These are phyloP conservation scores for Tragelaphus oryx DNA, from an alignment of 2,797 vertebrate species.

Conservation along the genomic window DNA sequence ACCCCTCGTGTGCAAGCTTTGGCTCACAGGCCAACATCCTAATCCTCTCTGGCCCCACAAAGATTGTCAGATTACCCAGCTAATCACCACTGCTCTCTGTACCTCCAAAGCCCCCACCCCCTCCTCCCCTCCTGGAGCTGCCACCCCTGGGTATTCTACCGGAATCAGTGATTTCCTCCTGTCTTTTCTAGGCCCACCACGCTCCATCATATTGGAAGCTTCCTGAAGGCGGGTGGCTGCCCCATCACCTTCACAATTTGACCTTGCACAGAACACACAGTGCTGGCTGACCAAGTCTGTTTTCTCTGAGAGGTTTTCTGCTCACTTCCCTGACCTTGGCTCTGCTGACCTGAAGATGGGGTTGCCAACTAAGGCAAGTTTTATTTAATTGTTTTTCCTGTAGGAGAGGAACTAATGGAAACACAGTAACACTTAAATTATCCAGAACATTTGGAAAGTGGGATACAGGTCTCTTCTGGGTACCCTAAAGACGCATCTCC, in stretches of 20 bases:
- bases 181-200: neutral
- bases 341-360: neutral
- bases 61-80: neutral
- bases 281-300: neutral
- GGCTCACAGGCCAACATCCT: neutral
- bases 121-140: neutral
- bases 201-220: neutral
- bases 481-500: neutral
- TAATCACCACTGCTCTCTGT: neutral
- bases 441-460: neutral
- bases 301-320: neutral
- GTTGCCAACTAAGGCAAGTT: neutral
- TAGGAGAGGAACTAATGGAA: neutral
- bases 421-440: neutral
- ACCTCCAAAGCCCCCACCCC: neutral
- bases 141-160: neutral
- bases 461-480: neutral
- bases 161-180: neutral
- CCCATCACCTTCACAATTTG: neutral
- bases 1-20: neutral
- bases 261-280: neutral
- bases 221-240: neutral
- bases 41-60: neutral
- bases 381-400: constrained; percentile 26
- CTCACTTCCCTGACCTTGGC: neutral